Evolutionary conservation across 2,888 invertebrate genomes (phyloP).

Genomic region (Meloe dianella): DNA sequence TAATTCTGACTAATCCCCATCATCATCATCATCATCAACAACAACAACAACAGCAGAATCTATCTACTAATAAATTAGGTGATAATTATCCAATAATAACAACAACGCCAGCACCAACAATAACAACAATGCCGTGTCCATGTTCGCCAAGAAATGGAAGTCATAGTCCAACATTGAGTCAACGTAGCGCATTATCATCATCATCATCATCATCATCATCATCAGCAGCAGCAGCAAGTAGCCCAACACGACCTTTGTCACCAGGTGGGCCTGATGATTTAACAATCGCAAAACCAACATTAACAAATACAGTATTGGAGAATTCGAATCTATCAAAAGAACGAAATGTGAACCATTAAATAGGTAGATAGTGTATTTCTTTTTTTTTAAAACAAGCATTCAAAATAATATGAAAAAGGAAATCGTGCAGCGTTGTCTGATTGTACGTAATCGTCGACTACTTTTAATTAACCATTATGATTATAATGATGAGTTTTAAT

Average conservation of each 20-base stretch:
- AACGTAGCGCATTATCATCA: slow-evolving; percentile 41
- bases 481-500: too few relatives aligned
- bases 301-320: not conserved
- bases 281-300: slow-evolving; percentile 44
- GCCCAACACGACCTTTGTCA: slow-evolving; percentile 50
- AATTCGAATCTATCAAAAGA: not conserved
- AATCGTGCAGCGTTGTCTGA: too few relatives aligned
- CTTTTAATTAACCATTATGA: too few relatives aligned
- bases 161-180: slow-evolving; percentile 45
- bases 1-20: slow-evolving; percentile 53
- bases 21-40: not conserved
- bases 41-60: not conserved
- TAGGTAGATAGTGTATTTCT: not conserved
- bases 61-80: slow-evolving; percentile 34
- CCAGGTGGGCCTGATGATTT: slow-evolving; percentile 56
- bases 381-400: too few relatives aligned
- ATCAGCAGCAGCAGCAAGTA: too few relatives aligned
- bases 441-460: too few relatives aligned
- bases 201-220: too few relatives aligned
- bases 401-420: not conserved
- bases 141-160: slow-evolving; percentile 53
- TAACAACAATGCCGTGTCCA: slow-evolving; percentile 44
- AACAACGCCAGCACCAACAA: slow-evolving; percentile 23
- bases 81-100: slow-evolving; percentile 47
- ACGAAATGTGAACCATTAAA: not conserved